Conservation (phyloP, 2,797 vertebrate species). For the Pteropus rufus region DNA sequence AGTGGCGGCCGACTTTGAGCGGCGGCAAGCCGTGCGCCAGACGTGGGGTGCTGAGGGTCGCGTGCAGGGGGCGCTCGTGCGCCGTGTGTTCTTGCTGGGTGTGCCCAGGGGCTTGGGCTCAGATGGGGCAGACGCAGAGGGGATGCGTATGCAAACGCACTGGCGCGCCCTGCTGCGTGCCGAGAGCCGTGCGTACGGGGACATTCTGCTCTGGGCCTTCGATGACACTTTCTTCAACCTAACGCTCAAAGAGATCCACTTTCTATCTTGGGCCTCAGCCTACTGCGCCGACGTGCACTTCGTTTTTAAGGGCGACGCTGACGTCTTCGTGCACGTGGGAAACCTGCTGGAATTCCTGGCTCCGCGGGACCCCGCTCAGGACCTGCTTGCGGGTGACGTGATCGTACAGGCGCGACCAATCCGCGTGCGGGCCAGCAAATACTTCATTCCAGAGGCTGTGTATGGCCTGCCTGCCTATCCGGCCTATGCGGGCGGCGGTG, state of each 20-base stretch:
- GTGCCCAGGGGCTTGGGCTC: constrained; percentile 85
- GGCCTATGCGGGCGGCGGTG: constrained; percentile 93
- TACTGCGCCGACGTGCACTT: constrained; percentile 91
- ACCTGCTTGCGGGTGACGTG: constrained; percentile 96
- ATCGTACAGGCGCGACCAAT: constrained; percentile 94
- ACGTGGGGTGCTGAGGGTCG: constrained; percentile 94
- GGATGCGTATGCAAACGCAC: constrained; percentile 81
- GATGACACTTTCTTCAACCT: constrained; percentile 98
- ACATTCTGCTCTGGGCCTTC: constrained; percentile 97
- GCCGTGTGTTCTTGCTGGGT: constrained; percentile 93
- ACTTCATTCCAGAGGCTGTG: constrained; percentile 93
- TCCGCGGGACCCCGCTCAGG: constrained; percentile 79
- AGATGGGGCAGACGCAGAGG: constrained; percentile 80
- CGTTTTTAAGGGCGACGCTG: constrained; percentile 95
- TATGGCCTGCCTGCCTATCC: constrained; percentile 93
- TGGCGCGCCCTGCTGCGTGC: constrained; percentile 93
- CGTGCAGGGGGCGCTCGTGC: constrained; percentile 85
- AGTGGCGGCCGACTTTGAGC: constrained; percentile 92
- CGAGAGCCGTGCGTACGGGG: constrained; percentile 89
- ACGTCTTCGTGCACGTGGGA: constrained; percentile 95
- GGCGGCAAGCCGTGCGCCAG: constrained; percentile 94
- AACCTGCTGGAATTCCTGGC: constrained; percentile 94
- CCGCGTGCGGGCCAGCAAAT: constrained; percentile 90
- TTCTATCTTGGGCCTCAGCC: constrained; percentile 92
- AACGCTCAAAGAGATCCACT: constrained; percentile 98